phyloP scores from a whole-genome alignment of 2,113 vertebrate genomes.

The Microcebus jonahi region DNA sequence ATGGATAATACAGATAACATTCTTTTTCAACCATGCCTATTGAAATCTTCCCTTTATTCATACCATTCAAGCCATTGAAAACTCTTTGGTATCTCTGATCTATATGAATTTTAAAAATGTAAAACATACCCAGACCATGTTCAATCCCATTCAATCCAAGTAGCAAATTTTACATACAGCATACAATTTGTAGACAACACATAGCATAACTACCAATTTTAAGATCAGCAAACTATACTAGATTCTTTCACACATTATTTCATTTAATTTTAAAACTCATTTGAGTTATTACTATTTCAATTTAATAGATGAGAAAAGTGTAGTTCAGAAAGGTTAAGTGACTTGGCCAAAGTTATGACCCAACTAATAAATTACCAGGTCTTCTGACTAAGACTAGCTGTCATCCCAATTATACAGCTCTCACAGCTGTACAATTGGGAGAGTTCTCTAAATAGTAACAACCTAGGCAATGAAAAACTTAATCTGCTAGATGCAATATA shows the following conservation, averaged over 20 bases:
- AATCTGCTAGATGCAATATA: neutral
- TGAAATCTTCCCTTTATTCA: neutral
- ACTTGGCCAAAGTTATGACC: neutral
- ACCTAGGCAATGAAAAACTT: neutral
- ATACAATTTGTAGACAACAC: neutral
- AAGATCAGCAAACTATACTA: neutral
- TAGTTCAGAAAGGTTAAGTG: neutral
- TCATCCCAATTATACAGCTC: neutral
- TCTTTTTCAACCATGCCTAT: neutral
- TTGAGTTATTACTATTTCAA: neutral
- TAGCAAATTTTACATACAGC: neutral
- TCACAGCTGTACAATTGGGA: neutral
- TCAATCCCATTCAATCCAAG: neutral
- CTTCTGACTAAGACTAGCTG: neutral
- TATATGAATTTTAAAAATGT: neutral
- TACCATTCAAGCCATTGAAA: neutral
- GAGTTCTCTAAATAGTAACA: neutral
- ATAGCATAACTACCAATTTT: neutral
- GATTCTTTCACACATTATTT: neutral
- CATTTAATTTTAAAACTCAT: slow-evolving; percentile 3
- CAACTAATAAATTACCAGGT: neutral
- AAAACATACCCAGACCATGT: neutral
- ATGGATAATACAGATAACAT: neutral
- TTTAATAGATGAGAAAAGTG: neutral
- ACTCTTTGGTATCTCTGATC: neutral